These are phyloP conservation scores for Oreotragus oreotragus DNA, from an alignment of 2,113 vertebrate genomes.

Conservation along the genomic window DNA sequence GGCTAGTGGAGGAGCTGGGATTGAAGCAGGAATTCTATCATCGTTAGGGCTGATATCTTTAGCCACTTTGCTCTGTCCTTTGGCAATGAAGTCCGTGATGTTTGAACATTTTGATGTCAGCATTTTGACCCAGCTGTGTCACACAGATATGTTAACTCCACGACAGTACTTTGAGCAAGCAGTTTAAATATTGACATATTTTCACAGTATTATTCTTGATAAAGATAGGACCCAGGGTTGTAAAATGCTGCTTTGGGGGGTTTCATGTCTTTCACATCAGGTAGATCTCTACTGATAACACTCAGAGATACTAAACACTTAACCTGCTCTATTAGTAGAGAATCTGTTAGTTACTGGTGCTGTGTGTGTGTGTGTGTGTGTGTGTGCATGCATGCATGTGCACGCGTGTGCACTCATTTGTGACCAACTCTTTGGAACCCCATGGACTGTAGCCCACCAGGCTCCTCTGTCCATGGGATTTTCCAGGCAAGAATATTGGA, in stretches of 20 bases:
- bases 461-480: not conserved
- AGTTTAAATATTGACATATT: not conserved
- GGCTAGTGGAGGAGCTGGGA: not conserved
- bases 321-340: not conserved
- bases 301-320: not conserved
- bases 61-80: not conserved
- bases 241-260: not conserved
- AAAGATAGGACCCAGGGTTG: not conserved
- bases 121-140: not conserved
- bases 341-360: not conserved
- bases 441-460: not conserved
- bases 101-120: not conserved
- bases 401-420: accelerated
- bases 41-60: not conserved
- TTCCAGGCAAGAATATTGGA: not conserved
- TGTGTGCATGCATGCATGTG: not conserved
- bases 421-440: not conserved
- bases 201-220: not conserved
- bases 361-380: not conserved
- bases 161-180: not conserved
- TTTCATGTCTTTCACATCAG: accelerated
- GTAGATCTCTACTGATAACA: not conserved
- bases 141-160: not conserved
- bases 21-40: not conserved
- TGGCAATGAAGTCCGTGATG: not conserved